Evolutionary conservation across 35 echinoderm and acorn worm genomes (phyloP), one percentile per base, ranked within the genome.

Genomic region (Ophioderma brevispina): DNA sequence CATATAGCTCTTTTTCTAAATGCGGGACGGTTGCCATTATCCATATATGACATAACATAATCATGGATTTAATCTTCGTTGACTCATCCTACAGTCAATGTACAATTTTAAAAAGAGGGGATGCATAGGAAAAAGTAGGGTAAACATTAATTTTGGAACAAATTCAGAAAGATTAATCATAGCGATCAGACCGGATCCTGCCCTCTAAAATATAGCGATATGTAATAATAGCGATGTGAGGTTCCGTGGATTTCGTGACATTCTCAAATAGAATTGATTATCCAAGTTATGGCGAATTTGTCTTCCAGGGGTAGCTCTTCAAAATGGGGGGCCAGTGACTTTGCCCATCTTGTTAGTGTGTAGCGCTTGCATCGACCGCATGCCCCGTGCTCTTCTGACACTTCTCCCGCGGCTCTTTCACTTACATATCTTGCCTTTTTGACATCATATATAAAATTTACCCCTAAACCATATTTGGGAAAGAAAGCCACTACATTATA

Each of bases 31-130:
- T 70, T 30, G 28, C 10, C 59, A 70, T 70, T 70, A 70, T 70
- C 59, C 15, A 70, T 25, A 30, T 70, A 70, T 25, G 59, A 70
- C 59, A 70, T 70, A 70, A 70, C 15, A 70, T 1, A 70, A 70
- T 70, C 59, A 70, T 70, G 59, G 59, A 6, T 70, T 70, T 70
- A 70, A 70, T 70, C 59, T 70, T 70, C 59, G 59, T 70, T 70
- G 59, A 70, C 59, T 70, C 59, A 70, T 70, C 59, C 4, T 30
- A 8, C 10, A 25, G 59, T 25, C 15, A 70, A 70, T 70, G 59
- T 70, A 15, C 23, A 46, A n/a, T n/a, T n/a, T n/a, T n/a, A n/a
- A n/a, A n/a, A n/a, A n/a, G n/a, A n/a, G n/a, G n/a, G n/a, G n/a
- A n/a, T n/a, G n/a, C n/a, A n/a, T n/a, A n/a, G n/a, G n/a, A n/a